Evolutionary conservation across 1,140 invertebrate species (phyloP).

Genomic region (Drosophila nigrodunni): DNA sequence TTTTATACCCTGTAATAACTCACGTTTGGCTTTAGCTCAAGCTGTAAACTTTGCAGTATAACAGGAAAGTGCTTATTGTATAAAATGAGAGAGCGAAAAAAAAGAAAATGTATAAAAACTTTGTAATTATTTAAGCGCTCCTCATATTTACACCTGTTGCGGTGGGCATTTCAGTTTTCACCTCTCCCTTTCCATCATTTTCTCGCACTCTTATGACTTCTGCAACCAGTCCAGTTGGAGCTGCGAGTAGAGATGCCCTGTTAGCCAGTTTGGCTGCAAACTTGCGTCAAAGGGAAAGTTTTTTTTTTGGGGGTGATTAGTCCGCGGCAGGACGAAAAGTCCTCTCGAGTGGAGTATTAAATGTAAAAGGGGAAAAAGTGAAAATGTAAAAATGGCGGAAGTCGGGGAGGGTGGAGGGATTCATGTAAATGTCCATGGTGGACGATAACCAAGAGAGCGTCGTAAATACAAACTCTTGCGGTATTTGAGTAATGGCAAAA

Average conservation of each 20-base stretch:
- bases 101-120: conserved; percentile 21
- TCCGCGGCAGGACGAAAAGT: conserved; percentile 7
- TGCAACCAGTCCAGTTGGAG: not conserved
- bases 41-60: not conserved
- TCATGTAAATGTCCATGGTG: conserved; percentile 18
- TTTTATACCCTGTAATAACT: not conserved
- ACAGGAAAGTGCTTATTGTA: not conserved
- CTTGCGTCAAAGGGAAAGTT: conserved; percentile 42
- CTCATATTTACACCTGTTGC: conserved; percentile 48
- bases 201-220: not conserved
- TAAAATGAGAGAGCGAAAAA: not conserved
- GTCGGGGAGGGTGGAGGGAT: not conserved
- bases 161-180: not conserved
- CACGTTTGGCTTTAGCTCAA: not conserved
- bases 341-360: conserved; percentile 9
- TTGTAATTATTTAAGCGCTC: conserved; percentile 41
- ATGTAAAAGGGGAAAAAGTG: not conserved
- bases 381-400: too few species aligned
- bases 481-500: conserved; percentile 67
- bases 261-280: conserved; percentile 8
- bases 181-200: not conserved
- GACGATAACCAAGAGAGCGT: conserved; percentile 4
- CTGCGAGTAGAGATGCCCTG: conserved; percentile 1
- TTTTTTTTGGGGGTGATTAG: conserved; percentile 18
- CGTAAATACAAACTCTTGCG: conserved; percentile 51